Evolutionary conservation across 1,140 invertebrate genomes (phyloP), one percentile per base, ranked within the genome.

Genomic region (Orussus abietinus): DNA sequence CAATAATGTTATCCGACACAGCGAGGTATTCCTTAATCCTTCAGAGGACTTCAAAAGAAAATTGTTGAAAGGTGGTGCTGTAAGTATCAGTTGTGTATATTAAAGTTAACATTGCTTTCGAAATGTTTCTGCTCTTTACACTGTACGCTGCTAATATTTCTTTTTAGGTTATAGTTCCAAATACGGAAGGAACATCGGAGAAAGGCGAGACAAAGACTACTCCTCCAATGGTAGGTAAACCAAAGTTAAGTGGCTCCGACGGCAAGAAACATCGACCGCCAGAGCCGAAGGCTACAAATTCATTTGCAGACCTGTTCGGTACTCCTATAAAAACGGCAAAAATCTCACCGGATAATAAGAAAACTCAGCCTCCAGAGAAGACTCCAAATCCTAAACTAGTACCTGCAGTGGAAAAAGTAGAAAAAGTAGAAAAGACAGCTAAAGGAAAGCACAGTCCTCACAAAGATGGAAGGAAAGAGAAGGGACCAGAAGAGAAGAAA

Each of bases 11-110:
- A 66, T 77, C 20, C 72, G 71, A 49, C 86, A 95, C 57, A 88
- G 84, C 56, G 82, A 95, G 53, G 78, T 83, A 13, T 91, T 96
- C 65, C 75, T 78, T 56, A 88, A 86, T 63, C 90, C 91, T 12
- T 83, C 83, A 32, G 90, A 93, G 52, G 93, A 97, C 22, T 96
- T 97, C 68, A 80, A 81, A 40, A 80, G 83, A 38, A 92, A 91
- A 59, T 72, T 97, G 10, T 69, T 97, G 11, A 90, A 86, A 75
- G 91, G 88, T 42, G 92, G 93, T 47, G 93, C 87, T 49, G 69
- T 73, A 59, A 66, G 70, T 69, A 54, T 51, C 42, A 29, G 14
- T 30, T 26, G 41, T 28, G 5, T 12, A 19, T 32, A 3, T 30
- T 26, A 19, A 30, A 38, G 9, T 17, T 22, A 26, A 38, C 15